Evolutionary conservation across 2,113 vertebrate species (phyloP).

Genomic region (Phainopepla nitens): DNA sequence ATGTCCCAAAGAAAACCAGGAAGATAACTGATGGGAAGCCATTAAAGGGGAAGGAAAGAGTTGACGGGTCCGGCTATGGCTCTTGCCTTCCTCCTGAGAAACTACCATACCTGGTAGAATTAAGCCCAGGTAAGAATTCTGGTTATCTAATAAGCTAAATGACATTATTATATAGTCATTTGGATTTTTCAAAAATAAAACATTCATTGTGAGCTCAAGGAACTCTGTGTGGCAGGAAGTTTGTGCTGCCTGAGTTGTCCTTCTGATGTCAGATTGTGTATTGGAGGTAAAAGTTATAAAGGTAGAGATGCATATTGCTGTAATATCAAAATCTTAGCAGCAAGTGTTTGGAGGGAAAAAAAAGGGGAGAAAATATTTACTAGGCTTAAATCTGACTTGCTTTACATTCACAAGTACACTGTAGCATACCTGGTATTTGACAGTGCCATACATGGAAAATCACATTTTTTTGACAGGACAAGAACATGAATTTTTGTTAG

Average conservation of each 20-base stretch:
- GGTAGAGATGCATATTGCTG: background rate
- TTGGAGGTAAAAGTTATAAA: background rate
- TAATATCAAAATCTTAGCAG: background rate
- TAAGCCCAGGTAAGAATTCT: constrained; percentile 85
- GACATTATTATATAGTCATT: background rate
- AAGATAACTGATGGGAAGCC: constrained; percentile 80
- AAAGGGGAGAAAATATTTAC: background rate
- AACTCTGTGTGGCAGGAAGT: background rate
- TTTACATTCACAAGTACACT: background rate
- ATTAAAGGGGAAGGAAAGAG: constrained; percentile 74
- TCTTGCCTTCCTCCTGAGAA: constrained; percentile 85
- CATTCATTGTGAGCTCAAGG: background rate
- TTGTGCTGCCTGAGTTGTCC: background rate
- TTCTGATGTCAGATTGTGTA: background rate
- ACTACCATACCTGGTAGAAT: constrained; percentile 94
- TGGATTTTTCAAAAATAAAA: background rate
- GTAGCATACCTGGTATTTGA: background rate
- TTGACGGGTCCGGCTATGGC: constrained; percentile 74
- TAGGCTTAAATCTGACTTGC: background rate
- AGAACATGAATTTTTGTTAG: background rate
- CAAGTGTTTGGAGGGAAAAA: background rate
- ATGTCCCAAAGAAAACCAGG: constrained; percentile 82
- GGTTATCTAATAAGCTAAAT: background rate
- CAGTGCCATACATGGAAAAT: background rate
- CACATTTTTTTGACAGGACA: background rate